phyloP scores from a whole-genome alignment of 1,140 invertebrate species.

The Eriosoma lanigerum region DNA sequence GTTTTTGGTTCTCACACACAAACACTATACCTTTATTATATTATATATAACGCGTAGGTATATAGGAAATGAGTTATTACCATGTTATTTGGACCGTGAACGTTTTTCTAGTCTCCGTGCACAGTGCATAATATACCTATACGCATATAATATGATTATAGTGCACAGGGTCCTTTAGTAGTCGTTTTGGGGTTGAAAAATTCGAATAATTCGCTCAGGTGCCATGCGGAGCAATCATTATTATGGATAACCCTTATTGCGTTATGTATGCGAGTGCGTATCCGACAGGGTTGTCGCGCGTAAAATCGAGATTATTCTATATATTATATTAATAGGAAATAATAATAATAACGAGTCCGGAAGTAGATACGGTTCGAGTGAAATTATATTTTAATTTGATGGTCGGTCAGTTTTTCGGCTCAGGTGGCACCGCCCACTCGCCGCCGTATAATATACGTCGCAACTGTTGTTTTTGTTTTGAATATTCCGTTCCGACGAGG shows the following conservation, averaged over 20 bases:
- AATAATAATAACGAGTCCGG: conserved; percentile 10
- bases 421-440: neutral
- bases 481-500: neutral
- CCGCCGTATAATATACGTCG: neutral
- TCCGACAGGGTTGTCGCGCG: conserved; percentile 17
- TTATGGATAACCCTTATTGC: conserved; percentile 33
- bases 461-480: conserved; percentile 23
- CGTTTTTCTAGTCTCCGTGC: conserved; percentile 9
- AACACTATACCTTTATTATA: too few species aligned
- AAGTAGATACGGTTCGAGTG: conserved; percentile 35
- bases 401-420: conserved; percentile 43
- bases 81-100: conserved; percentile 16
- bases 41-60: too few species aligned
- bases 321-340: neutral
- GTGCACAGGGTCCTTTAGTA: neutral
- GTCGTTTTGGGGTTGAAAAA: conserved; percentile 21
- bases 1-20: conserved; percentile 44
- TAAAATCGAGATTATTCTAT: conserved; percentile 46
- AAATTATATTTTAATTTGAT: conserved; percentile 42
- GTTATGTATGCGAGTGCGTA: too few species aligned
- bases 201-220: conserved; percentile 45
- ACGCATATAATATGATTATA: too few species aligned
- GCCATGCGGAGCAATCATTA: conserved; percentile 4
- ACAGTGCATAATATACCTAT: too few species aligned
- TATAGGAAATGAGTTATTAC: conserved; percentile 48